These are phyloP conservation scores for Sinhomidia bicolor DNA, from an alignment of 2,888 invertebrate genomes.

Conservation along the genomic window DNA sequence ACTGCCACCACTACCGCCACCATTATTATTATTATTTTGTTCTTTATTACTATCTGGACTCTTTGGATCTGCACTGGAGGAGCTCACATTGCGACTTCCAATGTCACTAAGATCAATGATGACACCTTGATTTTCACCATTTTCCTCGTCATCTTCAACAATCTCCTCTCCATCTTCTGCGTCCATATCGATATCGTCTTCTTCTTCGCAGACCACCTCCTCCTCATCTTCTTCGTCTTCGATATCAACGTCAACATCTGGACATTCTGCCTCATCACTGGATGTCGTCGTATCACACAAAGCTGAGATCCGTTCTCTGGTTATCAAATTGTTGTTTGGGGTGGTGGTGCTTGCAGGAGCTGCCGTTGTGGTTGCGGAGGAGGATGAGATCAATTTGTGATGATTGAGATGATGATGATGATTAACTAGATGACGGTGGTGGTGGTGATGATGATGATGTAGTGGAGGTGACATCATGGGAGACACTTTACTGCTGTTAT, in stretches of 20 bases:
- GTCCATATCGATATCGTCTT: slow-evolving; percentile 70
- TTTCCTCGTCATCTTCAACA: slow-evolving; percentile 72
- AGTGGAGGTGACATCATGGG: slow-evolving; percentile 63
- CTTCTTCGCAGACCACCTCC: slow-evolving; percentile 55
- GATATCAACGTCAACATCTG: slow-evolving; percentile 73
- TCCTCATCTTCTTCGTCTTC: slow-evolving; percentile 70
- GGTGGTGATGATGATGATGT: slow-evolving; percentile 55
- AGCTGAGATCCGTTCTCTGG: slow-evolving; percentile 75
- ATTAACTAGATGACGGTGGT: slow-evolving; percentile 20
- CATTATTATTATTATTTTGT: slow-evolving; percentile 68
- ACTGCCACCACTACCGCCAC: slow-evolving; percentile 29
- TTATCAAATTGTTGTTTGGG: slow-evolving; percentile 12
- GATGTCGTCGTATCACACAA: slow-evolving; percentile 80
- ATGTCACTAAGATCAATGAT: slow-evolving; percentile 80
- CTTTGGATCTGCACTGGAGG: slow-evolving; percentile 75
- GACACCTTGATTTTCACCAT: slow-evolving; percentile 76
- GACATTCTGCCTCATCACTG: slow-evolving; percentile 79
- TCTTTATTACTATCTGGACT: slow-evolving; percentile 64
- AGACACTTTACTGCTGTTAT: slow-evolving; percentile 48
- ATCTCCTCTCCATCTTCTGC: slow-evolving; percentile 72
- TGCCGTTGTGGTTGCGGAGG: slow-evolving; percentile 46
- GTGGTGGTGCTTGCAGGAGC: slow-evolving; percentile 57
- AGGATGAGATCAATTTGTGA: slow-evolving; percentile 45
- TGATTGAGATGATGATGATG: slow-evolving; percentile 42
- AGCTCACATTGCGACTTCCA: slow-evolving; percentile 78